A percentile compares a stretch with the other conserved stretches of the same genome.
Evolutionary conservation across 2,888 invertebrate species (phyloP).

Genomic region (Pyrrhia umbra): DNA sequence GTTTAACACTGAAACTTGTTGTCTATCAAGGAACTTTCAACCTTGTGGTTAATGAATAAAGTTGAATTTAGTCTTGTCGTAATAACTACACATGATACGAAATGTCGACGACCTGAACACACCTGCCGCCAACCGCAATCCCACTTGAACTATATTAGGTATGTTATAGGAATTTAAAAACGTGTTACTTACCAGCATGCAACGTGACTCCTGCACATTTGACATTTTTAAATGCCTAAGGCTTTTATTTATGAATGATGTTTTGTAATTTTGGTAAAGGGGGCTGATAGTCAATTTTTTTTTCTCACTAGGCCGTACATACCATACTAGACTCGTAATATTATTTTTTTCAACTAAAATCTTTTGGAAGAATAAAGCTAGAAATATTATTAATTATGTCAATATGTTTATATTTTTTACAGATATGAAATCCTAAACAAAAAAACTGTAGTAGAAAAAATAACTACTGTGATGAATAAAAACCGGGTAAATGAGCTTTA

Average conservation of each 20-base stretch:
- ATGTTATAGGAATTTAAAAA: conserved; percentile 68
- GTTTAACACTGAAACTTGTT: conserved; percentile 62
- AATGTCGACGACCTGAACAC: conserved; percentile 82
- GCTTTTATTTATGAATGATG: conserved; percentile 4
- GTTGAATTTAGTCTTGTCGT: conserved; percentile 38
- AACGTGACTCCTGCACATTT: conserved; percentile 47
- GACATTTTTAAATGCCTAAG: conserved; percentile 45
- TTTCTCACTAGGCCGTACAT: too few species aligned
- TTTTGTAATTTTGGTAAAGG: neutral
- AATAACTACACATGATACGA: conserved; percentile 64
- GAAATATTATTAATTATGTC: too few species aligned
- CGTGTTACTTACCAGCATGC: conserved; percentile 55
- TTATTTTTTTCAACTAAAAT: too few species aligned
- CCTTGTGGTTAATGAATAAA: conserved; percentile 14
- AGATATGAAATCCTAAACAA: neutral
- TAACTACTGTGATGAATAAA: neutral
- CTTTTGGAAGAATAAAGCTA: neutral
- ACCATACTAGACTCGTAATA: too few species aligned
- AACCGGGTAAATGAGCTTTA: neutral
- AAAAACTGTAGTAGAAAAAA: neutral
- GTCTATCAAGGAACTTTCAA: conserved; percentile 27
- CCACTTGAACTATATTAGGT: conserved; percentile 72
- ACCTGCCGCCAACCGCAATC: conserved; percentile 80
- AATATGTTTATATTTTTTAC: too few species aligned
- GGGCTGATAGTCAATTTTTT: neutral